Evolutionary conservation across 2,113 vertebrate species (phyloP).

Genomic region (Geococcyx californianus): DNA sequence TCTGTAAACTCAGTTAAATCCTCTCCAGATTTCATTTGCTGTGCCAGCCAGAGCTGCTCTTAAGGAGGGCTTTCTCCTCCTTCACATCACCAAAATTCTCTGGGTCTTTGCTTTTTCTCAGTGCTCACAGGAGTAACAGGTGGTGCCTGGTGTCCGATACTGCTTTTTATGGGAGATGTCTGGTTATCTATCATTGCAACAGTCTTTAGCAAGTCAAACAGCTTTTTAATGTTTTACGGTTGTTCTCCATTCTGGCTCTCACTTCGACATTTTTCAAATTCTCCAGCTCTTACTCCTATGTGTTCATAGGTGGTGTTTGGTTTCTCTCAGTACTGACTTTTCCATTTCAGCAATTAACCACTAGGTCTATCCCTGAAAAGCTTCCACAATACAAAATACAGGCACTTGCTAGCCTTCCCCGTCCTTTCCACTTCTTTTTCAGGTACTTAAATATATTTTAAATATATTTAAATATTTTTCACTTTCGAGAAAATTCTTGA

Average conservation of each 20-base stretch:
- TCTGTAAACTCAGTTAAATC: background rate
- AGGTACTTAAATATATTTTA: background rate
- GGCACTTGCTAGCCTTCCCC: background rate
- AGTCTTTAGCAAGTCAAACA: conserved; percentile 35
- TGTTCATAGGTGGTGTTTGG: background rate
- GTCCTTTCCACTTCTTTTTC: background rate
- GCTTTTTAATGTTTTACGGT: conserved; percentile 40
- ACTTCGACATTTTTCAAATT: conserved; percentile 61
- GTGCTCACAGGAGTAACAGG: conserved; percentile 11
- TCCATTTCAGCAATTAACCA: conserved; percentile 19
- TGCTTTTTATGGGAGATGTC: background rate
- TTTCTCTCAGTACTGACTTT: conserved; percentile 4
- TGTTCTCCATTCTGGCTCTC: conserved; percentile 41
- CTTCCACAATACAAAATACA: background rate
- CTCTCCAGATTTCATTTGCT: background rate
- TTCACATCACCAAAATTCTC: conserved; percentile 22
- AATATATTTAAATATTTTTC: fast-evolving
- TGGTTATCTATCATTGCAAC: conserved; percentile 25
- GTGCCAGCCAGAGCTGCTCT: background rate
- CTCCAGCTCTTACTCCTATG: conserved; percentile 21
- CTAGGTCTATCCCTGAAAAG: background rate
- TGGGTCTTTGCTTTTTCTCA: background rate
- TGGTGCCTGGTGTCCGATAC: conserved; percentile 52
- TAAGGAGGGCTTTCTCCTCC: background rate
- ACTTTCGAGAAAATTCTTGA: background rate